Base-by-base conservation (phyloP, 1,140 invertebrate genomes). In the Psix sp. region DNA sequence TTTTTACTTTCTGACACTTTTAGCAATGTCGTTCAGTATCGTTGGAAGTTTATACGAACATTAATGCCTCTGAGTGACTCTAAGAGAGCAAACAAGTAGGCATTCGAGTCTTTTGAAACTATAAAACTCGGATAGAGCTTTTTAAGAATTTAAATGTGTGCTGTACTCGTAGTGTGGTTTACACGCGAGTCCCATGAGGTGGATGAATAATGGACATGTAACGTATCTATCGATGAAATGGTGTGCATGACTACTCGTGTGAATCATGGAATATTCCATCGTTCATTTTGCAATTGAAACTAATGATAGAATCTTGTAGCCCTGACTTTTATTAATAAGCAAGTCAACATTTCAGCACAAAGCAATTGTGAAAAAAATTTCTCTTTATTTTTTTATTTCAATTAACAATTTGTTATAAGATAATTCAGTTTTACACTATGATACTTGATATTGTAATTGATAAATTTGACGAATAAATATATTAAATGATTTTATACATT, bases 71-170 rank as follows among this genome's bases (percentile, higher is more conserved):
- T 62, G 49, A 70, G 48, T 45, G 46, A 59, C 49, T 60, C 43
- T 39, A 38, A 43, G 45, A 73, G 26, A 46, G 39, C n/a, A 36
- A 14, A 52, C 20, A 36, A 24, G 33, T 38, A 56, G 39, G 39
- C 21, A 40, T 33, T 67, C 48, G 52, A 62, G 67, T 63, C 63
- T 68, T 71, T 77, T 74, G 62, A 77, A 74, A 71, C 72, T 74
- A 74, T 77, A 68, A 77, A 74, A 67, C 57, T 68, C 45, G 52
- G 33, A 62, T 67, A 56, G 35, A 46, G 56, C 63, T 73, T 73
- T 65, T 67, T 66, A 76, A 74, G 74, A 78, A 76, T 76, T 76
- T 76, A 78, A 74, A 76, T 78, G 63, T 45, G 67, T 33, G 38
- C 43, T 49, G 48, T 54, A 54, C 45, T 60, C 59, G 33, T 46